phyloP scores from a whole-genome alignment of 2,888 invertebrate species.

The Philonicus albiceps region DNA sequence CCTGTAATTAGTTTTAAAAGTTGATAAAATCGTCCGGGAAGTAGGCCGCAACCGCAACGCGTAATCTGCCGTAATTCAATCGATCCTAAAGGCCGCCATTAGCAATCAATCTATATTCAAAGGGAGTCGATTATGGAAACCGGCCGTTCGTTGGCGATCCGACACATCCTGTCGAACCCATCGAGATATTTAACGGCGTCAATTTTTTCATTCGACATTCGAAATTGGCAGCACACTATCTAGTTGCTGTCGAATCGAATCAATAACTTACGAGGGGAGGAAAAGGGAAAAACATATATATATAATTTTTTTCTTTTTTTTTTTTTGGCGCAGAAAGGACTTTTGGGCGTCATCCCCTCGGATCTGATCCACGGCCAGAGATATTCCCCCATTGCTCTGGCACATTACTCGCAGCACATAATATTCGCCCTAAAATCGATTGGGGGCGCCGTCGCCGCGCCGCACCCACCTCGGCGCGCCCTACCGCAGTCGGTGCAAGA shows the following conservation, averaged over 20 bases:
- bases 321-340: background rate
- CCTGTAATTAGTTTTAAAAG: background rate
- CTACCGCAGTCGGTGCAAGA: background rate
- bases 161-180: background rate
- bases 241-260: background rate
- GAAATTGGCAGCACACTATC: background rate
- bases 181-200: background rate
- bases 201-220: constrained; percentile 12
- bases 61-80: background rate
- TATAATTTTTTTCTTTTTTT: too few relatives aligned
- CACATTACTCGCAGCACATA: background rate
- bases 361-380: background rate
- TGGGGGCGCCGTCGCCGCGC: background rate
- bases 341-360: background rate
- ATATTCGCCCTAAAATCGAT: constrained; percentile 14
- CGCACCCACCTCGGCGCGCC: background rate
- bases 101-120: constrained; percentile 1
- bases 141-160: background rate
- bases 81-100: background rate
- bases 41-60: background rate
- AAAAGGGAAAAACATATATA: background rate
- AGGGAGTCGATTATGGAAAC: background rate
- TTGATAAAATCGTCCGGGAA: background rate
- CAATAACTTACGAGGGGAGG: background rate
- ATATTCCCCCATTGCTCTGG: background rate